Evolutionary conservation across 1,140 invertebrate species (phyloP).

Genomic region (Drosophila mayri): DNA sequence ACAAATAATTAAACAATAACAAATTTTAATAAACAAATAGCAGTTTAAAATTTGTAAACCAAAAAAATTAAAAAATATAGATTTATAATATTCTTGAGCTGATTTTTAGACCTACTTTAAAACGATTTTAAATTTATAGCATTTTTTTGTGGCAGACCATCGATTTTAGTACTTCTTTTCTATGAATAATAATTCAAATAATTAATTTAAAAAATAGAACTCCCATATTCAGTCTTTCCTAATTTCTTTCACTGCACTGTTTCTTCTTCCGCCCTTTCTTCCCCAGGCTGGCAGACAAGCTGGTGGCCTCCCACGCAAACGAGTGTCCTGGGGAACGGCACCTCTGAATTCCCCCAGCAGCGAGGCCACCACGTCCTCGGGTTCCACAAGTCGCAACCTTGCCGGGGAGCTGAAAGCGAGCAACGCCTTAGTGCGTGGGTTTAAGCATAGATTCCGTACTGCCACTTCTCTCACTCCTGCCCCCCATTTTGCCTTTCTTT

Average conservation of each 20-base stretch:
- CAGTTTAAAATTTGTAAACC: too few species aligned
- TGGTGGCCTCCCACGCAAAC: conserved; percentile 36
- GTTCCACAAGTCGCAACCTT: conserved; percentile 25
- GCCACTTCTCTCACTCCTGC: neutral
- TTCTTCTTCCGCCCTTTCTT: conserved; percentile 2
- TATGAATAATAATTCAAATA: too few species aligned
- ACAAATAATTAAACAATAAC: too few species aligned
- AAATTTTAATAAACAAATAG: too few species aligned
- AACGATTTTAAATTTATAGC: too few species aligned
- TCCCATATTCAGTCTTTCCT: too few species aligned
- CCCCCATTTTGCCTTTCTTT: neutral
- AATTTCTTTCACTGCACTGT: conserved; percentile 1
- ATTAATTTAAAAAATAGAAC: too few species aligned
- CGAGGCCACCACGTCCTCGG: conserved; percentile 14
- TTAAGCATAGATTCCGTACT: conserved; percentile 31
- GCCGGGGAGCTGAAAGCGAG: conserved; percentile 27
- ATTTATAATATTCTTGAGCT: too few species aligned
- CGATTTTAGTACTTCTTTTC: too few species aligned
- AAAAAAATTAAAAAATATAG: too few species aligned
- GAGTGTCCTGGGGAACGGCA: conserved; percentile 37
- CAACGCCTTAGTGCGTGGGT: conserved; percentile 30
- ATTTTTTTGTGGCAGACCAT: too few species aligned
- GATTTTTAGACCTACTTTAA: too few species aligned
- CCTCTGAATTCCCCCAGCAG: neutral
- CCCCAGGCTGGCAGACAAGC: conserved; percentile 6